These are phyloP conservation scores for Alcis repandata DNA, from an alignment of 2,888 invertebrate genomes.

Conservation along the genomic window DNA sequence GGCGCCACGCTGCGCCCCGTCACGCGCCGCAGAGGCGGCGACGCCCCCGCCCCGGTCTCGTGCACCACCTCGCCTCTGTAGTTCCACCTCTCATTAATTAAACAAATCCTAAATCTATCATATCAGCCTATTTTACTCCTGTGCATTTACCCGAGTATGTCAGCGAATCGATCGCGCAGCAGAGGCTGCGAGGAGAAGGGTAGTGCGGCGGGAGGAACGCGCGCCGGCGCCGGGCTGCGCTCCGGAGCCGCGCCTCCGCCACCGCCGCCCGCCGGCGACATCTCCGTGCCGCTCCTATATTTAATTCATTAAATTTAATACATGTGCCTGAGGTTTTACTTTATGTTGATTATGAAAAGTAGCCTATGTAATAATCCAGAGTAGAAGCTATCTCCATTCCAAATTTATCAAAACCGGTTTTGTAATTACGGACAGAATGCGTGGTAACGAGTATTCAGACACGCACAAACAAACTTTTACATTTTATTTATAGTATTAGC, in stretches of 20 bases:
- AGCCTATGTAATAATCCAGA: no score
- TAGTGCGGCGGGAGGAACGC: conserved; percentile 38
- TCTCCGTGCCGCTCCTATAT: conserved; percentile 33
- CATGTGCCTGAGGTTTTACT: no score
- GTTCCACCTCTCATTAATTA: no score
- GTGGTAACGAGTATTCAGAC: no score
- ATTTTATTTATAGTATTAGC: no score
- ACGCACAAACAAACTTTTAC: no score
- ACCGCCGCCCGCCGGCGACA: conserved; percentile 47
- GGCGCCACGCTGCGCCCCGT: conserved; percentile 39
- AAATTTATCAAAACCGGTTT: no score
- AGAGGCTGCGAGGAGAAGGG: conserved; percentile 47
- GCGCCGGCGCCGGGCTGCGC: conserved; percentile 40
- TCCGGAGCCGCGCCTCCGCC: conserved; percentile 35
- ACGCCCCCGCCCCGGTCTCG: conserved; percentile 51
- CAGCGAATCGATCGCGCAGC: conserved; percentile 89
- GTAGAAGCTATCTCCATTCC: no score
- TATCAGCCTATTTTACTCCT: not conserved
- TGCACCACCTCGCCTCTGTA: conserved; percentile 74
- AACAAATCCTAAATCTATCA: no score
- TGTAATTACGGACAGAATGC: no score
- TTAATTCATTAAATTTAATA: not conserved
- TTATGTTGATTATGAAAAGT: no score
- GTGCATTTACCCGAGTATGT: conserved; percentile 89
- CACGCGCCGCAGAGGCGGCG: conserved; percentile 42